Percentiles rank a stretch among this genome's conserved stretches.
These are phyloP conservation scores for Crioceris asparagi DNA, from an alignment of 2,888 invertebrate species.

Conservation along the genomic window DNA sequence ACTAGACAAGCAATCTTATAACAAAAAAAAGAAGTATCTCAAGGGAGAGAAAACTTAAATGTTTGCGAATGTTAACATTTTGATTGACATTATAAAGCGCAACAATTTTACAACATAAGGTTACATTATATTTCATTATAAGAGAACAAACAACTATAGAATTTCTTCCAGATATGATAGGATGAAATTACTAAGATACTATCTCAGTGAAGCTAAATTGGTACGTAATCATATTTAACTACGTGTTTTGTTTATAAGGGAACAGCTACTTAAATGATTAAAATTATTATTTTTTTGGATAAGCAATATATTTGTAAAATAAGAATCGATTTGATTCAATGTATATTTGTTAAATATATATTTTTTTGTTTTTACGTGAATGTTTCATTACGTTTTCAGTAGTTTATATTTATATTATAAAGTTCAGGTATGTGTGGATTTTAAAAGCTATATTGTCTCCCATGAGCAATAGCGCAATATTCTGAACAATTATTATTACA, in stretches of 20 bases:
- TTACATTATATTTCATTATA: conserved; percentile 23
- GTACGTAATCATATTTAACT: conserved; percentile 22
- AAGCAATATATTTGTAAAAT: conserved; percentile 13
- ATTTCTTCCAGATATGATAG: conserved; percentile 20
- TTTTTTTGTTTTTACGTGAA: conserved; percentile 10
- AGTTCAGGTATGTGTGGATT: conserved; percentile 12
- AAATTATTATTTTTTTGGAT: conserved; percentile 12
- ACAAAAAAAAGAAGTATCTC: conserved; percentile 5
- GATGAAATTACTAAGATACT: conserved; percentile 24
- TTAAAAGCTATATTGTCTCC: conserved; percentile 26
- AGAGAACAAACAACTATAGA: conserved; percentile 25
- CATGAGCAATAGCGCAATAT: conserved; percentile 26
- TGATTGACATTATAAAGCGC: conserved; percentile 16
- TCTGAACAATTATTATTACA: conserved; percentile 12
- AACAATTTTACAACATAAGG: conserved; percentile 24
- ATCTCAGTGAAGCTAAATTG: conserved; percentile 27
- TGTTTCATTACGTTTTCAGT: conserved; percentile 6
- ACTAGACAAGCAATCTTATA: conserved; percentile 14
- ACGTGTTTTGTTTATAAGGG: conserved; percentile 22
- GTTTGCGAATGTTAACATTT: conserved; percentile 14
- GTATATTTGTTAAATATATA: too few relatives aligned
- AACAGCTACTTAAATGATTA: conserved; percentile 25
- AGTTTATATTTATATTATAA: conserved; percentile 3
- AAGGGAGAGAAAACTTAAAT: conserved; percentile 11
- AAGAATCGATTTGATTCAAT: conserved; percentile 14